Evolutionary conservation across 2,888 invertebrate genomes (phyloP).

Genomic region (Leptinotarsa juncta): DNA sequence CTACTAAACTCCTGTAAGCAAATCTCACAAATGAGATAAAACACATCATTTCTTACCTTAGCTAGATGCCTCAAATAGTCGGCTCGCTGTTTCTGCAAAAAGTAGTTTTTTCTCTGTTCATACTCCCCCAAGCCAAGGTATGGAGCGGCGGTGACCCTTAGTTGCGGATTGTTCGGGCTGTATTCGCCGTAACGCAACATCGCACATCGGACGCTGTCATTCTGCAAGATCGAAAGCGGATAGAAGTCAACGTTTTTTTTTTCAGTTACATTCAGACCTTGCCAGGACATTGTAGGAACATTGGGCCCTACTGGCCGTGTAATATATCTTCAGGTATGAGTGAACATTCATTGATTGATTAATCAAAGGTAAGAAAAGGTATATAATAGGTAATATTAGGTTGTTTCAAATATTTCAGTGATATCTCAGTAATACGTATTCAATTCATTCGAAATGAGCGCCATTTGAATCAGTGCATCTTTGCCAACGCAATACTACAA

Average conservation of each 20-base stretch:
- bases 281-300: neutral
- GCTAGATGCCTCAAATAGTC: conserved; percentile 72
- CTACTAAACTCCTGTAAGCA: neutral
- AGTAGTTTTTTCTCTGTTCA: conserved; percentile 69
- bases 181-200: conserved; percentile 74
- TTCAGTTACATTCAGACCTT: conserved; percentile 20
- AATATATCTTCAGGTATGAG: conserved; percentile 1
- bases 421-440: no score
- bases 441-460: no score
- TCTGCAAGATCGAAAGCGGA: conserved; percentile 48
- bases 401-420: no score
- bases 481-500: no score
- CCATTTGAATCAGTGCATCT: no score
- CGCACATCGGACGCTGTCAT: conserved; percentile 55
- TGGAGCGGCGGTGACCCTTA: conserved; percentile 67
- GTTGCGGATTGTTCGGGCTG: conserved; percentile 73
- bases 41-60: conserved; percentile 62
- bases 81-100: conserved; percentile 68
- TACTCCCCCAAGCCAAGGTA: conserved; percentile 72
- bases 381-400: no score
- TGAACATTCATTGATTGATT: neutral
- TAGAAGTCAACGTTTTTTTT: neutral
- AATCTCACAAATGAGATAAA: neutral
- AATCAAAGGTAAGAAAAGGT: neutral
- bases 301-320: neutral